Conservation (phyloP, 2,888 invertebrate genomes). For the Busseola fusca region DNA sequence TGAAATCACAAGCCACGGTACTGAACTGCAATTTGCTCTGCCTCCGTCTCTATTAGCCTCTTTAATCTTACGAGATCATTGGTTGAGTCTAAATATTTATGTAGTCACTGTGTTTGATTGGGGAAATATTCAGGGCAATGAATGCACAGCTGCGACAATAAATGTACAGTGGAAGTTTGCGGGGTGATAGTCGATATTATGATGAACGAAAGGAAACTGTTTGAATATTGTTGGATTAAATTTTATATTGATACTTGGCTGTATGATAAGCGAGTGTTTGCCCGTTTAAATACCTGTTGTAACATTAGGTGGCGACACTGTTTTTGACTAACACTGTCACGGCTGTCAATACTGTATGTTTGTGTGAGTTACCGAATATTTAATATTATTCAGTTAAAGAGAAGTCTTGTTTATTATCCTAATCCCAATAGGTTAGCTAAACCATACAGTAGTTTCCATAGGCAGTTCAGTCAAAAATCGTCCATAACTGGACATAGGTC, state of each 20-base stretch:
- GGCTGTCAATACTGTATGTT: too few relatives aligned
- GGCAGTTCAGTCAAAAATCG: not conserved
- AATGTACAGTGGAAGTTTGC: not conserved
- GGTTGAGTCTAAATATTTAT: constrained; percentile 5
- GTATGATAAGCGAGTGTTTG: too few relatives aligned
- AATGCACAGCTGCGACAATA: not conserved
- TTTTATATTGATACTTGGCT: too few relatives aligned
- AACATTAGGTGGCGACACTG: too few relatives aligned
- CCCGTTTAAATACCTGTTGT: too few relatives aligned
- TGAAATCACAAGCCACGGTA: constrained; percentile 58
- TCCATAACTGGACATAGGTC: not conserved
- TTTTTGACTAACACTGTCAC: too few relatives aligned
- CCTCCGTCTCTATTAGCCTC: constrained; percentile 43
- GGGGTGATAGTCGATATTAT: not conserved
- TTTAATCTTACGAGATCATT: constrained; percentile 41
- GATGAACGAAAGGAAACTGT: not conserved
- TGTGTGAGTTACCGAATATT: too few relatives aligned
- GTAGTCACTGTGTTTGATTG: constrained; percentile 13
- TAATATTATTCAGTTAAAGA: too few relatives aligned
- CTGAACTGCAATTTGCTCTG: constrained; percentile 49
- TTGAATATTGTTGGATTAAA: too few relatives aligned
- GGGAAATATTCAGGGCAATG: not conserved
- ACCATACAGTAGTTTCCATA: not conserved
- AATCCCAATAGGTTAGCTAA: too few relatives aligned
- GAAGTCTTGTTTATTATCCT: too few relatives aligned